Base-by-base conservation (phyloP, 2,888 invertebrate species). In the Pocota personata region DNA sequence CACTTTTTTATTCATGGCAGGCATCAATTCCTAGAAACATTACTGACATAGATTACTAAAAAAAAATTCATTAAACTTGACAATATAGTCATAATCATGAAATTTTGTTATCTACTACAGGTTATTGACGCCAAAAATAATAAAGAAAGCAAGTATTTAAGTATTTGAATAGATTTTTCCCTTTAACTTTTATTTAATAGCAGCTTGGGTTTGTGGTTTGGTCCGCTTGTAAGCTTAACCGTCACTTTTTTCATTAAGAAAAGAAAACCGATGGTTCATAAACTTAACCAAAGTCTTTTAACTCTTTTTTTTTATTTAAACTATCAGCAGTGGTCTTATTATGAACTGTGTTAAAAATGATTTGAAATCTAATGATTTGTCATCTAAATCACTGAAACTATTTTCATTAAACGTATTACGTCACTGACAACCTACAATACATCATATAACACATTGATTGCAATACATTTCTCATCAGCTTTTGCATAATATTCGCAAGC, bases 51-150 rank as follows among this genome's bases (percentile, higher is more conserved):
- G 14, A 27, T 21, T 30, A 30, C 19, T 32, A 21, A 40, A 14
- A 12, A 46, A 57, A 8, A 48, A 27, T 2, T 12, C 10, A 27
- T 50, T 40, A 19, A 14, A 27, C 1, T 37, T 35, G n/a, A 8
- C 12, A 21, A 48, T 0, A 60, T 5, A 46, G 27, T 57, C 60
- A 50, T 62, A 60, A 73, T 60, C 8, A 62, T 7, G 27, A 72
- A 58, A 48, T 77, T 77, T 67, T 79, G 24, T 72, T 79, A 83
- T 78, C 46, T 66, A 55, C 60, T 46, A 24, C 79, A 84, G 83
- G 73, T 79, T 69, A 64, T 75, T 62, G 79, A 60, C 48, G 67
- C 37, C 14, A 48, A 64, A 64, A 75, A 16, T 58, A 50, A 60
- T 60, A 62, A 66, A 69, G 7, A 57, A 82, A 40, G 27, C 62